These are phyloP conservation scores for Stenotaenia linearis DNA, from an alignment of 2,888 invertebrate genomes.

Conservation along the genomic window DNA sequence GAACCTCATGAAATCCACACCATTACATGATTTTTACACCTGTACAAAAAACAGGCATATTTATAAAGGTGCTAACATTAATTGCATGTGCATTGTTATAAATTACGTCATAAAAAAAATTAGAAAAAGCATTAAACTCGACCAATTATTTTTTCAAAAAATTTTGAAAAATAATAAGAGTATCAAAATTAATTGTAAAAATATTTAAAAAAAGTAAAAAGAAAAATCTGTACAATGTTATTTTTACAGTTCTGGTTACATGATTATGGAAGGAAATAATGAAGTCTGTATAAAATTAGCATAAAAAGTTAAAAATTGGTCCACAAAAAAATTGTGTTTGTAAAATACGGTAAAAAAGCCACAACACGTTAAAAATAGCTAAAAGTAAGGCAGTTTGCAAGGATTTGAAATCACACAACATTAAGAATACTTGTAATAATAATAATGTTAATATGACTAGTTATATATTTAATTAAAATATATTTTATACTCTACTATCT, in stretches of 20 bases:
- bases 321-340: background rate
- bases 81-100: background rate
- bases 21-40: background rate
- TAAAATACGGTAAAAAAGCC: background rate
- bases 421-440: too few relatives aligned
- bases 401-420: background rate
- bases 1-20: background rate
- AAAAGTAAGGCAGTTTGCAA: background rate
- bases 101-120: background rate
- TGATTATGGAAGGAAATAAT: background rate
- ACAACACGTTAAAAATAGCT: background rate
- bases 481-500: slow-evolving; percentile 37
- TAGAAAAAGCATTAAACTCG: background rate
- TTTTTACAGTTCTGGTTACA: background rate
- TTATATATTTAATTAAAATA: background rate
- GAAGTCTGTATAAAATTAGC: too few relatives aligned
- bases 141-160: background rate
- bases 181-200: background rate
- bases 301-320: background rate
- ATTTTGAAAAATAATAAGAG: background rate
- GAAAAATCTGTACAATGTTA: background rate
- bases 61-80: background rate
- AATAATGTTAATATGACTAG: background rate
- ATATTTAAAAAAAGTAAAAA: background rate
- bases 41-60: background rate